Base-by-base conservation (phyloP, 2,113 vertebrate species). In the Poecile atricapillus region DNA sequence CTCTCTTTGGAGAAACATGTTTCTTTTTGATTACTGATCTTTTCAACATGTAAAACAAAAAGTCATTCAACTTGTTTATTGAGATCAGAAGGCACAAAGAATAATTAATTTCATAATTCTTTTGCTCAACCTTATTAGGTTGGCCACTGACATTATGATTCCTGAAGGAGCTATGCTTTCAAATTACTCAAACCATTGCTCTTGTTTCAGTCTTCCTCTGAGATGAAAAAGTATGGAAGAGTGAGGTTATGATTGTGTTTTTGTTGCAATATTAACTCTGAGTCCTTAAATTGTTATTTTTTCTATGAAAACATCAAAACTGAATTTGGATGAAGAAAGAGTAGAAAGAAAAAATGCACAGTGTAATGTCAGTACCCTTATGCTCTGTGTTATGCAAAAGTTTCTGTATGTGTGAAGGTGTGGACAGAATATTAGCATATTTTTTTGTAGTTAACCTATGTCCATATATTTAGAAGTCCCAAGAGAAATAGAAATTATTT, bases 71-170 rank as follows among this genome's bases (percentile, higher is more conserved):
- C 11, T 76, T 56, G 9, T 83, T 80, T 86, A 31, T 28, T 3
- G 0, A 20, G 15, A 80, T 49, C n/a, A 73, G 37, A 88, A 76
- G 25, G 30, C 27, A 53, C 11, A 88, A 79, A 92, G 33, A 43
- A 18, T 73, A 90, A 95, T 85, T 89, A 74, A 83, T 87, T 92
- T 92, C 63, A 46, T 95, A 86, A 92, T 83, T 90, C 59, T 90
- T 73, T 35, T 83, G 67, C 24, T 74, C 44, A 21, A 18, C 1
- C 2, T 77, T 92, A 64, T 68, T 86, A n/a, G 11, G 2, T 52
- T 93, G 71, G 13, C 30, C 37, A 53, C 23, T 69, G 71, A 86
- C n/a, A 39, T 70, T 67, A 85, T 65, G 59, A 62, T 59, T 90
- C 50, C 68, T 83, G 86, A 92, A 92, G 79, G 58, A 85, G 14